Evolutionary conservation across 2,797 vertebrate genomes (phyloP).

Genomic region (Gephyroberyx darwinii): DNA sequence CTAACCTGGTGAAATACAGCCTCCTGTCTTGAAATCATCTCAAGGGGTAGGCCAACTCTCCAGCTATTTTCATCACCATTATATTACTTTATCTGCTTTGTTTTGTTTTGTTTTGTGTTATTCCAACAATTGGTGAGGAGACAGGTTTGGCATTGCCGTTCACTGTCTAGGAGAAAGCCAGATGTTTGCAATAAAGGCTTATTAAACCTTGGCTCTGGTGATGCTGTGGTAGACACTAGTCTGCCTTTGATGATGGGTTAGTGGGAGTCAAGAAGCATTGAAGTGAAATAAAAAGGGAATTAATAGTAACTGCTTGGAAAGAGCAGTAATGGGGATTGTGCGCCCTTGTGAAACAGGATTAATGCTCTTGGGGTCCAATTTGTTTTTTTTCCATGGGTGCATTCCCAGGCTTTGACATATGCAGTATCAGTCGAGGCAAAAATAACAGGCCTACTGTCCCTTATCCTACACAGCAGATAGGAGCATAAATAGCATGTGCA

Average conservation of each 20-base stretch:
- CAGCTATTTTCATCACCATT: conserved; percentile 63
- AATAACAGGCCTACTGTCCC: conserved; percentile 36
- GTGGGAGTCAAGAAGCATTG: conserved; percentile 75
- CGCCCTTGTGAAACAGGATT: conserved; percentile 69
- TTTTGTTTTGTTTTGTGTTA: conserved; percentile 63
- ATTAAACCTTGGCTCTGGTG: conserved; percentile 75
- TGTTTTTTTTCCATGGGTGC: conserved; percentile 51
- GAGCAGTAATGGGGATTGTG: conserved; percentile 67
- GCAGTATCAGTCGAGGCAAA: conserved; percentile 55
- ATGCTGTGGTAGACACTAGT: conserved; percentile 73
- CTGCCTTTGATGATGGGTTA: conserved; percentile 79
- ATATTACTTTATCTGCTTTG: conserved; percentile 59
- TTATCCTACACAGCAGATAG: conserved; percentile 39
- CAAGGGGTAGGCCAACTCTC: conserved; percentile 38
- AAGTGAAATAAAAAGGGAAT: conserved; percentile 79
- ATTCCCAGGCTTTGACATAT: conserved; percentile 70
- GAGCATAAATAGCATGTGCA: conserved; percentile 26
- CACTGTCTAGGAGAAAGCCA: conserved; percentile 65
- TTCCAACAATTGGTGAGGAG: conserved; percentile 64
- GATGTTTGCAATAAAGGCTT: conserved; percentile 81
- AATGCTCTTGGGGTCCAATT: conserved; percentile 68
- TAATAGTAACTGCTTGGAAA: conserved; percentile 75
- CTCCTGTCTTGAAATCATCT: conserved; percentile 40
- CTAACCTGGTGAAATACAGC: conserved; percentile 48
- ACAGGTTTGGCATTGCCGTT: conserved; percentile 60